A percentile compares a stretch with the other conserved stretches of the same genome.
These are phyloP conservation scores for Chrysodeixis includens DNA, from an alignment of 2,888 invertebrate species.

Conservation along the genomic window DNA sequence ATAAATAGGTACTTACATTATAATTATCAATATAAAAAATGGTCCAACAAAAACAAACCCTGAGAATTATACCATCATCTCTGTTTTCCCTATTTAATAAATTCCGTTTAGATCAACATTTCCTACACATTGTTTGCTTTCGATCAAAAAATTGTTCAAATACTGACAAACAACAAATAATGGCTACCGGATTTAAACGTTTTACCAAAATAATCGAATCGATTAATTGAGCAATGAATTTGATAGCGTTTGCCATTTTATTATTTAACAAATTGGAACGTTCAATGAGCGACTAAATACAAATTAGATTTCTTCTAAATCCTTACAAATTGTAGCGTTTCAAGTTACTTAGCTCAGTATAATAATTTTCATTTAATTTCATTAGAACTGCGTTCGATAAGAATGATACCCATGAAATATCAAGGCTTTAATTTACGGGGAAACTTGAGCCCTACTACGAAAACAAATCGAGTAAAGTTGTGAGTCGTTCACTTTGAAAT, in stretches of 20 bases:
- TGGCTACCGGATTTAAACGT: background rate
- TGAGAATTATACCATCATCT: background rate
- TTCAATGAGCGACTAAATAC: slow-evolving; percentile 32
- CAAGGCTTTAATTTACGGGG: slow-evolving; percentile 38
- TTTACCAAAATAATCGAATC: background rate
- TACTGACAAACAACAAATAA: background rate
- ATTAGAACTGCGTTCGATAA: slow-evolving; percentile 33
- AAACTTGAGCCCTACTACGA: slow-evolving; percentile 34
- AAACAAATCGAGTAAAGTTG: slow-evolving; percentile 47
- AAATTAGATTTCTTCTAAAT: slow-evolving; percentile 22
- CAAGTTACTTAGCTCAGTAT: slow-evolving; percentile 24
- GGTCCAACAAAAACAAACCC: background rate
- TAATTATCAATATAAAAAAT: too few species aligned
- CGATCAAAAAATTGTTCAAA: background rate
- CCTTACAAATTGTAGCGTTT: slow-evolving; percentile 20
- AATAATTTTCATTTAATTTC: slow-evolving; percentile 40
- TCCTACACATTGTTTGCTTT: background rate
- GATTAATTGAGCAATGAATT: slow-evolving; percentile 14
- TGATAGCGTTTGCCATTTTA: slow-evolving; percentile 24
- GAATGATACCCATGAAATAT: slow-evolving; percentile 39
- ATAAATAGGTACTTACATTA: too few species aligned
- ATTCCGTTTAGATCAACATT: background rate
- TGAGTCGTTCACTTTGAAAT: slow-evolving; percentile 33
- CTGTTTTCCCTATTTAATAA: background rate
- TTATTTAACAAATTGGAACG: slow-evolving; percentile 27